phyloP scores from a whole-genome alignment of 2,888 invertebrate genomes.

The Amblyjoppa proteus region DNA sequence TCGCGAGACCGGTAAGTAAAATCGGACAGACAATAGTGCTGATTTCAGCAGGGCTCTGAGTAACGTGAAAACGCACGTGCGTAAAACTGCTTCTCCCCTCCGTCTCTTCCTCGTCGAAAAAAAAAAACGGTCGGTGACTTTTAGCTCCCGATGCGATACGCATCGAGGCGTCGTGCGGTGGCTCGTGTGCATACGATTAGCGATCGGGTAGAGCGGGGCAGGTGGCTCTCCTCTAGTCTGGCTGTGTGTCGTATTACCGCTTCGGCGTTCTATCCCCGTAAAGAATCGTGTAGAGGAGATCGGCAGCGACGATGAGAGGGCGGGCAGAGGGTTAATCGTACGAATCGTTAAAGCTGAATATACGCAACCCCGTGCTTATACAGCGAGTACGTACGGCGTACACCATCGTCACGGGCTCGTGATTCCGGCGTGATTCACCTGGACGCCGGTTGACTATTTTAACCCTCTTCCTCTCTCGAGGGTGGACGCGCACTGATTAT shows the following conservation, averaged over 20 bases:
- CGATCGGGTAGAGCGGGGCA: constrained; percentile 70
- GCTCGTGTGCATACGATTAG: constrained; percentile 80
- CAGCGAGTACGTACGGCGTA: constrained; percentile 56
- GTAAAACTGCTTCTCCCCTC: constrained; percentile 37
- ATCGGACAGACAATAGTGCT: neutral
- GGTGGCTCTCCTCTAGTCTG: constrained; percentile 71
- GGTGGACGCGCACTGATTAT: constrained; percentile 69
- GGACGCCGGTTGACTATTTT: constrained; percentile 80
- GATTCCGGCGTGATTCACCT: constrained; percentile 85
- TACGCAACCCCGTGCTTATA: constrained; percentile 70
- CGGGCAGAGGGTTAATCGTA: constrained; percentile 79
- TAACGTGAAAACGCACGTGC: constrained; percentile 62
- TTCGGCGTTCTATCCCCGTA: neutral
- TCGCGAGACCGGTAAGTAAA: constrained; percentile 88
- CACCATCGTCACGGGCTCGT: constrained; percentile 81
- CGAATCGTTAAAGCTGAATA: constrained; percentile 78
- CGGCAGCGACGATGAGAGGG: constrained; percentile 73
- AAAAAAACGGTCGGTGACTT: constrained; percentile 64
- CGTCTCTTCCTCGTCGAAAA: constrained; percentile 21
- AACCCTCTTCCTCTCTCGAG: constrained; percentile 65
- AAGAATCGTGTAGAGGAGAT: constrained; percentile 57
- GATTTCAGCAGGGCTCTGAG: constrained; percentile 1
- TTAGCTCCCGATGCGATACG: constrained; percentile 76
- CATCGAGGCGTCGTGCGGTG: constrained; percentile 73
- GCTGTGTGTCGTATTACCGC: neutral